Evolutionary conservation across 1,140 invertebrate genomes (phyloP).

Genomic region (Drosophila lowei): DNA sequence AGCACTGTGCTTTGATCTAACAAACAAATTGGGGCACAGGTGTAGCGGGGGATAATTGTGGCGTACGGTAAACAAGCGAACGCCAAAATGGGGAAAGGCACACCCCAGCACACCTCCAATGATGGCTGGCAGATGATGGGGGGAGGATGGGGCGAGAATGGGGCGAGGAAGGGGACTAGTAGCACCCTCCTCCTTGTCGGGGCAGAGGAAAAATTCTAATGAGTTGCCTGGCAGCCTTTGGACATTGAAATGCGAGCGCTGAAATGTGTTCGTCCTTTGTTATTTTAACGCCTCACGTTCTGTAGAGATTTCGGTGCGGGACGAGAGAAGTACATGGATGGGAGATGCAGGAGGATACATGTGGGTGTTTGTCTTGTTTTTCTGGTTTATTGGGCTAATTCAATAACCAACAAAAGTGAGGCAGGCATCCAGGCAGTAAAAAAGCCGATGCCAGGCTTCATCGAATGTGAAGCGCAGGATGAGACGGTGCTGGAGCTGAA

Average conservation of each 20-base stretch:
- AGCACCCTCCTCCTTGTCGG: slow-evolving; percentile 14
- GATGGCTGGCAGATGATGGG: slow-evolving; percentile 24
- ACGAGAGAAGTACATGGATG: not conserved
- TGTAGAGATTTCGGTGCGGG: no score
- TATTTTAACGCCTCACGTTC: slow-evolving; percentile 52
- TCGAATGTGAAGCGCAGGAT: no score
- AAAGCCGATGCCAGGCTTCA: slow-evolving; percentile 36
- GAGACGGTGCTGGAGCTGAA: no score
- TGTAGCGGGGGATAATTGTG: slow-evolving; percentile 10
- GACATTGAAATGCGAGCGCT: slow-evolving; percentile 65
- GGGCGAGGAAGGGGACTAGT: slow-evolving; percentile 26
- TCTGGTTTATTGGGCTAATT: slow-evolving; percentile 83
- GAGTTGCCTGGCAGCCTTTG: slow-evolving; percentile 73
- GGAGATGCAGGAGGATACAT: not conserved
- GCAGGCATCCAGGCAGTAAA: slow-evolving; percentile 28
- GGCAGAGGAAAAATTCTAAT: slow-evolving; percentile 59
- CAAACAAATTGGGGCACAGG: slow-evolving; percentile 52
- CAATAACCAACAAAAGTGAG: slow-evolving; percentile 78
- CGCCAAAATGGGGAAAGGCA: slow-evolving; percentile 33
- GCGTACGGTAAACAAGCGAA: slow-evolving; percentile 13
- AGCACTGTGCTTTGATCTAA: slow-evolving; percentile 74
- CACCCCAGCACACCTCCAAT: slow-evolving; percentile 49
- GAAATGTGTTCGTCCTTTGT: slow-evolving; percentile 54
- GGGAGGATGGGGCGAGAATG: not conserved
- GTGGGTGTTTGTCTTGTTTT: slow-evolving; percentile 76